Base-by-base conservation (phyloP, 2,113 vertebrate genomes). In the Zosterops lateralis region DNA sequence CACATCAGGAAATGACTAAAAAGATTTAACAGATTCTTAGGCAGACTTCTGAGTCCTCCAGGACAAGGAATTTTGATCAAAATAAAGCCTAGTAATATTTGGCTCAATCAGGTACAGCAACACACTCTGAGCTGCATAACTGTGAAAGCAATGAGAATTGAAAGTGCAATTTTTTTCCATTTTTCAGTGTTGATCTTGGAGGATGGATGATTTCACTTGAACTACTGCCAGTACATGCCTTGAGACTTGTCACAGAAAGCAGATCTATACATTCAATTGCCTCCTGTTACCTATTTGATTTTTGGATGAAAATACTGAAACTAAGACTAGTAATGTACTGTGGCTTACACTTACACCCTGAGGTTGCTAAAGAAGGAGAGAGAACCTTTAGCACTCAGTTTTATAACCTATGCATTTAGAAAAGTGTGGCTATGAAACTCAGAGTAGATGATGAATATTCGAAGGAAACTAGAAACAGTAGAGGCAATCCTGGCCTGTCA, bases 271-370 rank as follows among this genome's bases (percentile, higher is more conserved):
- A 51, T 72, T 74, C 48, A 94, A 90, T 84, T 26, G 17, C 40
- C 31, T 93, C 61, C 74, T 68, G 53, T 78, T 75, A 75, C 42
- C 32, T n/a, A 60, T 48, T 93, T 87, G 54, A 92, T 68, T 75
- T 89, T 70, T 6, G 10, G 42, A 92, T 91, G n/a, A 93, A 95
- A 90, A 94, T 40, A 70, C 71, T 85, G 67, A 93, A 94, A 70
- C 68, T 93, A 83, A 89, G 80, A 67, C 64, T 51, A 40, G 42
- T 68, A 32, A 32, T 78, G 87, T 91, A 42, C 50, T 73, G n/a
- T 22, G 50, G 53, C 40, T 97, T 92, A 76, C 36, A 57, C 24
- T 44, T 72, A 74, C 48, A 72, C 38, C 83, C 58, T 65, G 51
- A 87, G 22, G 38, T 92, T 82, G 56, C 45, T 87, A 71, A 66